A percentile compares a stretch with the other conserved stretches of the same genome.
phyloP scores from a whole-genome alignment of 2,888 invertebrate genomes.

The Plebejus argus region DNA sequence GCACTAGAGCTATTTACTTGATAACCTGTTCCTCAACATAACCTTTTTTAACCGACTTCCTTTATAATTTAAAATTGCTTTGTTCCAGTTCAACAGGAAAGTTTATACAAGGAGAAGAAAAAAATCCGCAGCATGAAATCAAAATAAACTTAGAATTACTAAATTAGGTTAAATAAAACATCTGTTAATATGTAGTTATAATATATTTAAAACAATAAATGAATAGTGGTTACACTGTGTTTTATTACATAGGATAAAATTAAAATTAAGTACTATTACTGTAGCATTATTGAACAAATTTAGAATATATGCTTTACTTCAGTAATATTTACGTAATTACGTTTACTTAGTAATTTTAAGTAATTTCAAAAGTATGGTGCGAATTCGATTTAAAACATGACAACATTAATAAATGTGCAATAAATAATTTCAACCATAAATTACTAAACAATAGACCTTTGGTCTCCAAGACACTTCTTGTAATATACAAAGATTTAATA shows the following conservation, averaged over 20 bases:
- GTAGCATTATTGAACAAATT: constrained; percentile 61
- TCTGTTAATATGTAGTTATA: constrained; percentile 49
- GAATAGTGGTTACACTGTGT: constrained; percentile 69
- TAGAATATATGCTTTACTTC: constrained; percentile 77
- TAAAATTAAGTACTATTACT: constrained; percentile 47
- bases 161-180: constrained; percentile 52
- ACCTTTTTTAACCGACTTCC: too few species aligned
- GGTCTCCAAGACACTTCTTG: constrained; percentile 9
- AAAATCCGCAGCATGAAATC: constrained; percentile 85
- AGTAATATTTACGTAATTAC: constrained; percentile 36
- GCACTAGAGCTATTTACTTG: too few species aligned
- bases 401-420: constrained; percentile 24
- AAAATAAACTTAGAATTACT: constrained; percentile 39
- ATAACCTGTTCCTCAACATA: too few species aligned
- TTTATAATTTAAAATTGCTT: constrained; percentile 8
- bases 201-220: constrained; percentile 72
- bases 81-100: constrained; percentile 84
- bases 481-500: constrained; percentile 29
- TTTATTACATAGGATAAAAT: constrained; percentile 54
- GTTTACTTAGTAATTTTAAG: constrained; percentile 32
- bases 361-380: constrained; percentile 32
- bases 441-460: not conserved
- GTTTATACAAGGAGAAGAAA: constrained; percentile 83
- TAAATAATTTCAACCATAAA: not conserved
- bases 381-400: constrained; percentile 33